These are phyloP conservation scores for Plectus sambesii DNA, from an alignment of 1,140 invertebrate genomes.

Conservation along the genomic window DNA sequence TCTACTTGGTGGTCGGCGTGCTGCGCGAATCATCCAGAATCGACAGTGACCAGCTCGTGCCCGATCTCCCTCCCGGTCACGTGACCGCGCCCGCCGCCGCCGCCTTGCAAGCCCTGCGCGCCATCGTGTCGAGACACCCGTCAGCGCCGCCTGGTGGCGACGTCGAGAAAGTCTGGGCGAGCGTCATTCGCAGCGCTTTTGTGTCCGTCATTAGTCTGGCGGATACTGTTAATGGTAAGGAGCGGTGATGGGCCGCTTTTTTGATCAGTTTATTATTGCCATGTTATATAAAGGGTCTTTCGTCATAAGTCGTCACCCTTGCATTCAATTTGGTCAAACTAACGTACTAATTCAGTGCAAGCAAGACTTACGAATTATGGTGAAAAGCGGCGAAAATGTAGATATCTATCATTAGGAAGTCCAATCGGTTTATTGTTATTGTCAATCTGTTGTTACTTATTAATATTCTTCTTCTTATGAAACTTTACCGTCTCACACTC, in stretches of 20 bases:
- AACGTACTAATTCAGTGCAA: too few relatives aligned
- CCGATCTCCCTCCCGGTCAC: conserved; percentile 57
- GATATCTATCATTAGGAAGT: too few relatives aligned
- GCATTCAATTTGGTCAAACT: too few relatives aligned
- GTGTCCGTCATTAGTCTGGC: conserved; percentile 24
- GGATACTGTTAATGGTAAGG: conserved; percentile 56
- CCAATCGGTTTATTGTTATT: conserved; percentile 57
- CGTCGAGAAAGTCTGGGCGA: conserved; percentile 17
- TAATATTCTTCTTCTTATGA: too few relatives aligned
- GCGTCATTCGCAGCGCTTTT: conserved; percentile 29
- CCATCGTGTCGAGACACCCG: too few relatives aligned
- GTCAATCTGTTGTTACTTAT: conserved; percentile 1
- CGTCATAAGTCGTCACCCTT: too few relatives aligned
- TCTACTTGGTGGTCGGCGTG: conserved; percentile 80
- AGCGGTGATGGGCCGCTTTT: conserved; percentile 59
- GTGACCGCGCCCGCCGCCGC: conserved; percentile 58
- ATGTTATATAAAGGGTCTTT: conserved; percentile 13
- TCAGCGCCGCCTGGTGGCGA: conserved; percentile 1
- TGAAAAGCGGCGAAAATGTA: too few relatives aligned
- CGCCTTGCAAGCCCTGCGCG: conserved; percentile 50
- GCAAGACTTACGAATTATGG: too few relatives aligned
- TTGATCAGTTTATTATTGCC: conserved; percentile 56
- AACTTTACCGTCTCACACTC: conserved; percentile 62
- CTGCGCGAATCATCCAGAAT: conserved; percentile 61
- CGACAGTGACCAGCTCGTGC: conserved; percentile 50